A percentile compares a stretch with the other conserved stretches of the same genome.
Evolutionary conservation across 2,888 invertebrate genomes (phyloP).

Genomic region (Pyralis farinalis): DNA sequence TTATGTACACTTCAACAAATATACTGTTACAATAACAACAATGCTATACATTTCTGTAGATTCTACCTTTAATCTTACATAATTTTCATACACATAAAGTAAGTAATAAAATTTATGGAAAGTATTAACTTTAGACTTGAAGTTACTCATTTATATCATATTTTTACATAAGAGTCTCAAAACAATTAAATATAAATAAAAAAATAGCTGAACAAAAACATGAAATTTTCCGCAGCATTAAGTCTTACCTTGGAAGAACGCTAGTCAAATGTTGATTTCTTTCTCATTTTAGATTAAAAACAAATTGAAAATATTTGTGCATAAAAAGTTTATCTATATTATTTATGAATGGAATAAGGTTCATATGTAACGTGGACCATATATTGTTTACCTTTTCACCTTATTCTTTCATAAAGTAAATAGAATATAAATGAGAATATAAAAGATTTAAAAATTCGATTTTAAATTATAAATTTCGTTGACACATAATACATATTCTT

Average conservation of each 20-base stretch:
- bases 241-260: neutral
- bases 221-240: neutral
- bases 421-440: too few species aligned
- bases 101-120: neutral
- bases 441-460: too few species aligned
- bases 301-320: neutral
- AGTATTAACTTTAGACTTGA: neutral
- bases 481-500: too few species aligned
- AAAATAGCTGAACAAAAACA: neutral
- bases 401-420: too few species aligned
- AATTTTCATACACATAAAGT: constrained; percentile 2
- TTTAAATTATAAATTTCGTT: too few species aligned
- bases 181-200: neutral
- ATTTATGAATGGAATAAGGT: too few species aligned
- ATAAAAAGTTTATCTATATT: too few species aligned
- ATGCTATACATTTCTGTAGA: constrained; percentile 22
- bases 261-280: neutral
- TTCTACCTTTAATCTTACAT: constrained; percentile 9
- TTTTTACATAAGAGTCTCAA: neutral
- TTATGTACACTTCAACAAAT: constrained; percentile 70
- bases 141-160: neutral
- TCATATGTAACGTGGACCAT: too few species aligned
- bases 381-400: too few species aligned
- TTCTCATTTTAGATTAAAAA: neutral
- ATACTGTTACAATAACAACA: constrained; percentile 33